Base-by-base conservation (phyloP, 2,797 vertebrate species). In the Poecilia velifera region DNA sequence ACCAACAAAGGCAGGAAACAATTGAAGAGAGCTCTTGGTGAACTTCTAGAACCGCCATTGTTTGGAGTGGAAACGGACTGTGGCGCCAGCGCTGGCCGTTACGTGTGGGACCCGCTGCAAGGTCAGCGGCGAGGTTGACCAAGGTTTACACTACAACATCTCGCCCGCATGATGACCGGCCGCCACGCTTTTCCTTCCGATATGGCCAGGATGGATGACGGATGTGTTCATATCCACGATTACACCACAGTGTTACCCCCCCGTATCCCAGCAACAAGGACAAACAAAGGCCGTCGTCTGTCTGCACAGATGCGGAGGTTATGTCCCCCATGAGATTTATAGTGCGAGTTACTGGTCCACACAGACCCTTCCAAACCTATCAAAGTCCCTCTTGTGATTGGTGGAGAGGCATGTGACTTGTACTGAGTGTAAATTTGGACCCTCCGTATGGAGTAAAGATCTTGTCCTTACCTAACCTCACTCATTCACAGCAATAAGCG, bases 1-100 rank as follows among this genome's bases (percentile, higher is more conserved):
- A 39, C 31, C 53, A 87, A 96, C 94, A 96, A 95, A 93, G 89
- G 84, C 89, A 62, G 95, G 95, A 96, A 96, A 93, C 95, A 95
- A 95, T 96, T 86, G 86, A 79, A 86, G 88, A 79, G 86, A 91
- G 74, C 57, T 46, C 81, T 90, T 85, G 18, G 75, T 84, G 85
- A 94, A 93, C 91, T 89, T 90, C 84, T 75, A 83, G 80, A 73
- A 86, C 81, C 36, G 3, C 85, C 78, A 93, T 94, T 94, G 92
- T 93, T 91, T 64, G 34, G 73, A 66, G 80, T 85, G 86, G 89
- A 88, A 93, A 85, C 86, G 82, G 84, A 85, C 84, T 47, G 77
- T 81, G 92, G 93, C 90, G 88, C 90, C 92, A 92, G 73, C 6
- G 66, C 34, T 22, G 82, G 77, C 74, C 64, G 34, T 75, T 82